phyloP scores from a whole-genome alignment of 2,888 invertebrate species.

The Agriopis marginaria region DNA sequence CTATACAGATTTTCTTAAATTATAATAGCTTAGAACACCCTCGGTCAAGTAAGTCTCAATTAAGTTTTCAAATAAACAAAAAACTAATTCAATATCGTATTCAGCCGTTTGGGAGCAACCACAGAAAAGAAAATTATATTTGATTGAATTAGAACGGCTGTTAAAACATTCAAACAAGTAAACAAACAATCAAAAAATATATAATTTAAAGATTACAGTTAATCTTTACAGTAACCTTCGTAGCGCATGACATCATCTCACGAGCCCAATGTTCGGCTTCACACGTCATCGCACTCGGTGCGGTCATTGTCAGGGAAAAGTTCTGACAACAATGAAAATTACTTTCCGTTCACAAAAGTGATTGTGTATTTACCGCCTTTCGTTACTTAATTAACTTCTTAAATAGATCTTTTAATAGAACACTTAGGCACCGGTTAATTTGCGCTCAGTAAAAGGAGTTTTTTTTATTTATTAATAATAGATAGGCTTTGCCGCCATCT shows the following conservation, averaged over 20 bases:
- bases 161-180: not conserved
- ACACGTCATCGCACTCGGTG: conserved; percentile 52
- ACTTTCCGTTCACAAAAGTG: conserved; percentile 16
- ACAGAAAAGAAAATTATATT: no score
- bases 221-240: conserved; percentile 40
- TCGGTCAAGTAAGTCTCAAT: no score
- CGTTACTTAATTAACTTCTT: conserved; percentile 1
- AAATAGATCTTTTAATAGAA: not conserved
- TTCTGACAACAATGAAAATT: conserved; percentile 26
- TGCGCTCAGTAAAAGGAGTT: no score
- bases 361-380: conserved; percentile 8
- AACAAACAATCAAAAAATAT: not conserved
- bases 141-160: no score
- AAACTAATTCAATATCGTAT: no score
- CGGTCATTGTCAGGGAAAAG: conserved; percentile 39
- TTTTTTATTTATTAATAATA: no score
- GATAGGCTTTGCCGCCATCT: no score
- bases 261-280: conserved; percentile 43
- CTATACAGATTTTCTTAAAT: no score
- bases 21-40: no score
- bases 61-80: no score
- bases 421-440: not conserved
- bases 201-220: conserved; percentile 7
- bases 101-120: no score
- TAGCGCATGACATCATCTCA: conserved; percentile 58